These are phyloP conservation scores for Morinoia aosen DNA, from an alignment of 2,888 invertebrate species.

Conservation along the genomic window DNA sequence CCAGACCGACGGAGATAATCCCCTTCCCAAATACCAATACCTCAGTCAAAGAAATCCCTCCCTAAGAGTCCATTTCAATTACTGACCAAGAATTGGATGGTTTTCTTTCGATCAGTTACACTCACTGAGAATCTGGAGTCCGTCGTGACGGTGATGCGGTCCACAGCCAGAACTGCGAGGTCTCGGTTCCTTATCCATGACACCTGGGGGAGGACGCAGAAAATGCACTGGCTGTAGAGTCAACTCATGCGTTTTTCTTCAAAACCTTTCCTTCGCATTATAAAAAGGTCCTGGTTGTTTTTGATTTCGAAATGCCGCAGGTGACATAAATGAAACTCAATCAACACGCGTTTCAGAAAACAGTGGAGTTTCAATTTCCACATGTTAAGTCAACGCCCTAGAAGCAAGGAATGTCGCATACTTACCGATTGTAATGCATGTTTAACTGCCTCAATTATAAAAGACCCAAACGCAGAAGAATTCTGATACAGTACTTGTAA, in stretches of 20 bases:
- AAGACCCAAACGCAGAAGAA: too few relatives aligned
- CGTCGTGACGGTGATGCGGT: constrained; percentile 59
- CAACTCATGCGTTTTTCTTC: background rate
- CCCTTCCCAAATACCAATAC: constrained; percentile 20
- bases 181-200: constrained; percentile 64
- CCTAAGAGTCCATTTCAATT: constrained; percentile 24
- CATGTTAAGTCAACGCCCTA: too few relatives aligned
- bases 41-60: constrained; percentile 19
- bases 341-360: too few relatives aligned
- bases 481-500: too few relatives aligned
- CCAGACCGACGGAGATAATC: background rate
- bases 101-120: constrained; percentile 27
- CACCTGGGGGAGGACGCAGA: constrained; percentile 51
- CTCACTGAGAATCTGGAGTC: constrained; percentile 62
- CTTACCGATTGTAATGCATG: too few relatives aligned
- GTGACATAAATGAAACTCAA: too few relatives aligned
- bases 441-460: too few relatives aligned
- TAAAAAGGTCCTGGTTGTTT: background rate
- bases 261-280: background rate
- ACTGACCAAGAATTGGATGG: constrained; percentile 26
- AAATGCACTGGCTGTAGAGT: background rate
- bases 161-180: constrained; percentile 62
- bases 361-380: too few relatives aligned
- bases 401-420: too few relatives aligned
- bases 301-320: too few relatives aligned